Base-by-base conservation (phyloP, 2,797 vertebrate species). In the Falco berigora region DNA sequence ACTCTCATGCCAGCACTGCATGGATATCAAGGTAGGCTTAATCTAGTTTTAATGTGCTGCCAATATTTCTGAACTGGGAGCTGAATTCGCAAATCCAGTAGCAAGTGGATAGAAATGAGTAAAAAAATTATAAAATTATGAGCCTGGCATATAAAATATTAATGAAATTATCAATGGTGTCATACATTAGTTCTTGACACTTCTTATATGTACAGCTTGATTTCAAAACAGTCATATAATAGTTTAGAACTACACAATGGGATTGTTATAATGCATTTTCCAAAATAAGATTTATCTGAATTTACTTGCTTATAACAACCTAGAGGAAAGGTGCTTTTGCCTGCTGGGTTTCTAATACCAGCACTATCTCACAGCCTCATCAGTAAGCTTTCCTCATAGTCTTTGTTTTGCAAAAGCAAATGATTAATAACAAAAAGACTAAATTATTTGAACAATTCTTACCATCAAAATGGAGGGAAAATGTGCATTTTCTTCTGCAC, bases 111-210 rank as follows among this genome's bases (percentile, higher is more conserved):
- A 52, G 36, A 32, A 4, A 27, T 0, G 7, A 50, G 14, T 4
- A 18, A 44, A 47, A 73, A 77, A 75, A 44, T 2, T 3, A 5
- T 2, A 24, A 22, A 36, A 18, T 6, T 7, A 19, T 0, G 0
- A 46, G 32, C 17, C 17, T 38, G 23, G 12, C 3, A 0, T 10
- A 14, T n/a, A 67, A 58, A 82, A 21, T 44, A 66, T n/a, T 61
- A 77, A 78, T 64, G 14, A 58, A 85, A 64, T 76, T 21, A 46
- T 66, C 40, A 42, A 5, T 59, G 8, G 34, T 49, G 71, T 68
- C 58, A 53, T 32, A 30, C 28, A 46, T 44, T 68, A 52, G 14
- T 63, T 86, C 61, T 72, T 34, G 42, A 14, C 21, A 27, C 22
- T 68, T 55, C 24, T 95, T 89, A 17, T 5, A 13, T 38, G 92